These are phyloP conservation scores for Denticeps clupeoides DNA, from an alignment of 2,797 vertebrate species.

Conservation along the genomic window DNA sequence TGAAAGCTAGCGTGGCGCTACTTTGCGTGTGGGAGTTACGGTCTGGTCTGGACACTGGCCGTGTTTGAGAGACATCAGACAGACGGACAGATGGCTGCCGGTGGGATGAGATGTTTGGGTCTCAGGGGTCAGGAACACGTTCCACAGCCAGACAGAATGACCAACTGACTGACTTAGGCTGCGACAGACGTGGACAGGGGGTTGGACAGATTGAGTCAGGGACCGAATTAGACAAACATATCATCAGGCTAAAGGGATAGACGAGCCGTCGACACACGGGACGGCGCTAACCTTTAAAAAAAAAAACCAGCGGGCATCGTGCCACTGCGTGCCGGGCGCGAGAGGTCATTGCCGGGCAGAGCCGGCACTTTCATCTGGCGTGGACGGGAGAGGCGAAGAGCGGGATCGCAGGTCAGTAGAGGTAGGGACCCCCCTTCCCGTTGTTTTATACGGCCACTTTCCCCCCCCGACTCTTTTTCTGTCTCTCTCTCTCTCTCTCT, in stretches of 20 bases:
- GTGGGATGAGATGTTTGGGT: slow-evolving; percentile 22
- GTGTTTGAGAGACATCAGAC: too few relatives aligned
- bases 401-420: slow-evolving; percentile 3
- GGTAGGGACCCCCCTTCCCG: slow-evolving; percentile 14
- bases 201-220: slow-evolving; percentile 18
- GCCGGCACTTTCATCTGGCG: not conserved
- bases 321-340: slow-evolving; percentile 30
- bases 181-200: slow-evolving; percentile 17
- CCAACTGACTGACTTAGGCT: slow-evolving; percentile 11
- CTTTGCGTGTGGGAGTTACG: too few relatives aligned
- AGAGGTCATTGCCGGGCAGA: slow-evolving; percentile 26
- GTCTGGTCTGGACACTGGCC: too few relatives aligned
- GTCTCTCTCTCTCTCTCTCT: not conserved
- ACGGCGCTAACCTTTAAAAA: slow-evolving; percentile 34
- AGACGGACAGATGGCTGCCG: slow-evolving; percentile 4
- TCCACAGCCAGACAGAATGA: slow-evolving; percentile 4
- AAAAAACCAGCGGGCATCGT: slow-evolving; percentile 33
- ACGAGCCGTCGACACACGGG: slow-evolving; percentile 27
- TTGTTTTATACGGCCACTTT: slow-evolving; percentile 30
- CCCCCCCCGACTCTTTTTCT: slow-evolving; percentile 3
- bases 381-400: slow-evolving; percentile 6
- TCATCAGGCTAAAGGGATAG: slow-evolving; percentile 31
- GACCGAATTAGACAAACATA: slow-evolving; percentile 26
- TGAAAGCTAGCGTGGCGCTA: too few relatives aligned
- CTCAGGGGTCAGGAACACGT: slow-evolving; percentile 1